Evolutionary conservation across 2,113 vertebrate genomes (phyloP), one percentile per base, ranked within the genome.

Genomic region (Numida meleagris): DNA sequence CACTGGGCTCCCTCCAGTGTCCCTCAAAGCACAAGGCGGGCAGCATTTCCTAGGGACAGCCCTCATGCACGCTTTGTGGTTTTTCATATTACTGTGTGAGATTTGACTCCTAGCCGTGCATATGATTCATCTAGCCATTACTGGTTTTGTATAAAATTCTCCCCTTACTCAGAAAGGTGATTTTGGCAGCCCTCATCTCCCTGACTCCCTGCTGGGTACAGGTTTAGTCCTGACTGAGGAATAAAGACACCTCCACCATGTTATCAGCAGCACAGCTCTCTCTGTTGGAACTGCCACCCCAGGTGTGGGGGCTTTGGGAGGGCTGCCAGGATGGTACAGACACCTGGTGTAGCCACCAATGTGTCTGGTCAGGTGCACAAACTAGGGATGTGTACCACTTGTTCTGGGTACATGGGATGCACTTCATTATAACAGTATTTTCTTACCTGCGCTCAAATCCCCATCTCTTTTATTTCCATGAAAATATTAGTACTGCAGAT

Each of bases 1-100:
- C 5, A 27, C 76, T 36, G 59, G 3, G 57, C 19, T 25, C 48
- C 31, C 23, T 6, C 57, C 53, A 31, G 86, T 51, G 55, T 50
- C 18, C 46, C 67, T 42, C 53, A 24, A 40, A 51, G 51, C 42
- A 61, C 58, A n/a, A 58, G 29, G 63, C 45, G 36, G n/a, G 58
- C 74, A 51, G 59, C 29, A 20, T 63, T 81, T 55, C 72, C 29
- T 34, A 34, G 36, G 50, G 24, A 42, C 45, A 23, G 18, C 51
- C 58, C 66, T n/a, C 3, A 23, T 2, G 1, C 0, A 62, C 9
- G 23, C 42, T 38, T 3, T 6, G 13, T 34, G 50, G 5, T 70
- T 61, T 43, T 45, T 20, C 2, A 0, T 23, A 5, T 67, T 57
- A 1, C 6, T 19, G 11, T 1, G 0, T 17, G 59, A 20, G 48